Evolutionary conservation across 2,888 invertebrate genomes (phyloP).

Genomic region (Sinohyriopsis cumingii): DNA sequence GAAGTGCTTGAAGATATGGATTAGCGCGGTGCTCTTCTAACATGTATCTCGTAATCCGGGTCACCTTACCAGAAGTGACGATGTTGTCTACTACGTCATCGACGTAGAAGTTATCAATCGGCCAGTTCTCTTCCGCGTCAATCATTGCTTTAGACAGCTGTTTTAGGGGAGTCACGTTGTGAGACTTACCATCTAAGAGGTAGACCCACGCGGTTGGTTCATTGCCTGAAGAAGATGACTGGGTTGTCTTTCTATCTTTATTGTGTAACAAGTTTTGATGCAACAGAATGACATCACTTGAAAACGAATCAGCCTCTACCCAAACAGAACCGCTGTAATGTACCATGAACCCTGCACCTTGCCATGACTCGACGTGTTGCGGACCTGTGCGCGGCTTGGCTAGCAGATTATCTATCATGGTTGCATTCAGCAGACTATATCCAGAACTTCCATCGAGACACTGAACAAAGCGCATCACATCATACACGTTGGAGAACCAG

Average conservation of each 20-base stretch:
- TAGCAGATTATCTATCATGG: slow-evolving; percentile 41
- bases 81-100: slow-evolving; percentile 56
- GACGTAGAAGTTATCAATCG: slow-evolving; percentile 40
- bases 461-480: slow-evolving; percentile 58
- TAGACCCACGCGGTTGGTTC: slow-evolving; percentile 49
- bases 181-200: slow-evolving; percentile 50
- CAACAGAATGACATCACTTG: slow-evolving; percentile 56
- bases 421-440: slow-evolving; percentile 44
- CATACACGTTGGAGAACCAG: slow-evolving; percentile 65
- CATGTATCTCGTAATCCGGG: slow-evolving; percentile 48
- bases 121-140: slow-evolving; percentile 36
- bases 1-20: slow-evolving; percentile 57
- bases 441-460: slow-evolving; percentile 50
- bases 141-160: slow-evolving; percentile 48
- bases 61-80: slow-evolving; percentile 28
- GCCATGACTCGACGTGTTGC: slow-evolving; percentile 45
- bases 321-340: slow-evolving; percentile 54
- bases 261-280: slow-evolving; percentile 40
- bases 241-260: slow-evolving; percentile 13
- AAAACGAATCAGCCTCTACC: slow-evolving; percentile 55
- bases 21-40: slow-evolving; percentile 62
- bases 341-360: slow-evolving; percentile 52
- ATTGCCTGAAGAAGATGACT: slow-evolving; percentile 19
- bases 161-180: slow-evolving; percentile 41
- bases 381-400: slow-evolving; percentile 24